Evolutionary conservation across 1,140 invertebrate genomes (phyloP).

Genomic region (Aphaenogaster floridana): DNA sequence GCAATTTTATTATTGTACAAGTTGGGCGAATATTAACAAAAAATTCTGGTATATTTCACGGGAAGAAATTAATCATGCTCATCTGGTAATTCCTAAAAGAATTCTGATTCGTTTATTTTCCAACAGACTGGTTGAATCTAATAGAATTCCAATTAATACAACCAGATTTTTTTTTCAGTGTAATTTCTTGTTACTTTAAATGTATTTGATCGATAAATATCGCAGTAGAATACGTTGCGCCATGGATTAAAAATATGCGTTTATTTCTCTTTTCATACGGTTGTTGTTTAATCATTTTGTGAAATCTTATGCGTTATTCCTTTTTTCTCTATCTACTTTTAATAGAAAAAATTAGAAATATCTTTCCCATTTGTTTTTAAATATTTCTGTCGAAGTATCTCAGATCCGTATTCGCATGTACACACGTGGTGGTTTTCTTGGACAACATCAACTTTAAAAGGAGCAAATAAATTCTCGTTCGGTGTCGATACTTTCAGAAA

Average conservation of each 20-base stretch:
- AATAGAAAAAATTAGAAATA: neutral
- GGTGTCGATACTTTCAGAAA: slow-evolving; percentile 79
- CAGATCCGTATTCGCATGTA: neutral
- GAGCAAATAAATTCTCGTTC: slow-evolving; percentile 67
- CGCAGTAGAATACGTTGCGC: neutral
- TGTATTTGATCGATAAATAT: slow-evolving; percentile 12
- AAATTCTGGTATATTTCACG: too few relatives aligned
- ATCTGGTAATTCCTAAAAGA: too few relatives aligned
- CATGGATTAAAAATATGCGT: neutral
- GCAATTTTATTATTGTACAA: too few relatives aligned
- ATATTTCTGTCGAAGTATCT: slow-evolving; percentile 4
- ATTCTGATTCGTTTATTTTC: too few relatives aligned
- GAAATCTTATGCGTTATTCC: neutral
- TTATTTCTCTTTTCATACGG: neutral
- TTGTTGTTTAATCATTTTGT: slow-evolving; percentile 15
- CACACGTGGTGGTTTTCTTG: slow-evolving; percentile 34
- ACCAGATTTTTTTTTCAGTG: too few relatives aligned
- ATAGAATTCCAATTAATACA: too few relatives aligned
- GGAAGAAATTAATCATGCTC: too few relatives aligned
- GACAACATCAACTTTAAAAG: slow-evolving; percentile 57
- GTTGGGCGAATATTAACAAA: too few relatives aligned
- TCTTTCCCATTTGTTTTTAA: slow-evolving; percentile 17
- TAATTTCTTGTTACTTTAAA: neutral
- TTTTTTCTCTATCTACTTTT: neutral
- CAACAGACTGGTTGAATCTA: too few relatives aligned